Evolutionary conservation across 2,113 vertebrate genomes (phyloP).

Genomic region (Elephantulus edwardii): DNA sequence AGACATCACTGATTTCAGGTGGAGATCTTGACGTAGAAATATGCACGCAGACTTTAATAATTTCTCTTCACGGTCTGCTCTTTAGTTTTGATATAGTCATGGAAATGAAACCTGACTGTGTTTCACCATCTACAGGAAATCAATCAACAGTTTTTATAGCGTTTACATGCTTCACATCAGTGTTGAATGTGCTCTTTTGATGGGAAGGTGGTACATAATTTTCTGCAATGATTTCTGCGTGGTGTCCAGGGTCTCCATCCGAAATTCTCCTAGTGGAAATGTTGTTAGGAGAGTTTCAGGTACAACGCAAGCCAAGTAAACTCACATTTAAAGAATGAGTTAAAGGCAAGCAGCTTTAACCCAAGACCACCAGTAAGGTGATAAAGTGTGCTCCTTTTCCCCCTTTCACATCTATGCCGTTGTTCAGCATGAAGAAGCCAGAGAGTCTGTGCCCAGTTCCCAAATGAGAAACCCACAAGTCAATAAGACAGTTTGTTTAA

Average conservation of each 20-base stretch:
- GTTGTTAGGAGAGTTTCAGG: background rate
- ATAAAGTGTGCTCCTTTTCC: no score
- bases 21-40: constrained; percentile 23
- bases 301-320: background rate
- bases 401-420: no score
- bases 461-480: no score
- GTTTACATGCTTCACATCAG: background rate
- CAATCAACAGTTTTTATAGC: background rate
- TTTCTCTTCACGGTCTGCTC: background rate
- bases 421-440: no score
- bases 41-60: background rate
- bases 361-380: no score
- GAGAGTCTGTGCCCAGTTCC: no score
- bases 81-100: background rate
- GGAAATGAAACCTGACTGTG: background rate
- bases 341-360: no score
- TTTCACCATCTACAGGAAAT: constrained; percentile 19
- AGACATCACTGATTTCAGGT: background rate
- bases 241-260: background rate
- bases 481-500: no score
- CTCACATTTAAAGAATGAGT: constrained; percentile 16
- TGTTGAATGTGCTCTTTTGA: constrained; percentile 14
- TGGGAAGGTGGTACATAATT: background rate
- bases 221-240: background rate
- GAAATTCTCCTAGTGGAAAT: no score